A percentile compares a stretch with the other conserved stretches of the same genome.
These are phyloP conservation scores for Spea multiplicata DNA, from an alignment of 2,113 vertebrate species.

Conservation along the genomic window DNA sequence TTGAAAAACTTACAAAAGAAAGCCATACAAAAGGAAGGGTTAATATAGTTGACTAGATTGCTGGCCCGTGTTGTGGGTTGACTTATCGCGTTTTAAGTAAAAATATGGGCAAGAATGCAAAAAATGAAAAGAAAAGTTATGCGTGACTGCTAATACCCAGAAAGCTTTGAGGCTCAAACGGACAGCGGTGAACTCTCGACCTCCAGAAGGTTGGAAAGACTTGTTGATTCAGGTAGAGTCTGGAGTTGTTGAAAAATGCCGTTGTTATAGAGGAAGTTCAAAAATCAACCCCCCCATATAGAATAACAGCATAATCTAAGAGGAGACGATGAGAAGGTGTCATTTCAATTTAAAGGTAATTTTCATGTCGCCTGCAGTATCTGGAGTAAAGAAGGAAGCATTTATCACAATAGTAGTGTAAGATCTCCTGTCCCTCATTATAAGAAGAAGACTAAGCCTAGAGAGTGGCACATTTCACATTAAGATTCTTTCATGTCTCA, in stretches of 20 bases:
- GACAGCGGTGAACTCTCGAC: slow-evolving; percentile 34
- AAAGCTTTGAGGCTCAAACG: slow-evolving; percentile 9
- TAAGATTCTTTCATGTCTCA: neutral
- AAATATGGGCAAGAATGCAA: slow-evolving; percentile 9
- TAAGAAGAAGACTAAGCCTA: neutral
- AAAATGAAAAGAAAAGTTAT: slow-evolving; percentile 15
- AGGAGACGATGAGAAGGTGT: neutral
- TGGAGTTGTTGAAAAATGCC: slow-evolving; percentile 9
- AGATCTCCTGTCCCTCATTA: slow-evolving; percentile 8
- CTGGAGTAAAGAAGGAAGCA: slow-evolving; percentile 16
- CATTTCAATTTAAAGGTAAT: neutral
- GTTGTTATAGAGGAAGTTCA: neutral
- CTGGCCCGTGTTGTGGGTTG: too few relatives aligned
- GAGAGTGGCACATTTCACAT: slow-evolving; percentile 13
- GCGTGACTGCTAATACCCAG: slow-evolving; percentile 19
- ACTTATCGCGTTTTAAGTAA: neutral
- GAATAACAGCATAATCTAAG: slow-evolving; percentile 10
- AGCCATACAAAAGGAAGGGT: too few relatives aligned
- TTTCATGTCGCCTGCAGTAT: slow-evolving; percentile 9
- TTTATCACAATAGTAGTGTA: slow-evolving; percentile 15
- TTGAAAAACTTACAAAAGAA: too few relatives aligned
- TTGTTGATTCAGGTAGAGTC: slow-evolving; percentile 25
- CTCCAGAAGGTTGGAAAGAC: neutral
- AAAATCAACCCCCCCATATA: neutral
- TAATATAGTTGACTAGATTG: too few relatives aligned